Evolutionary conservation across 2,888 invertebrate genomes (phyloP).

Genomic region (Julus scandinavius): DNA sequence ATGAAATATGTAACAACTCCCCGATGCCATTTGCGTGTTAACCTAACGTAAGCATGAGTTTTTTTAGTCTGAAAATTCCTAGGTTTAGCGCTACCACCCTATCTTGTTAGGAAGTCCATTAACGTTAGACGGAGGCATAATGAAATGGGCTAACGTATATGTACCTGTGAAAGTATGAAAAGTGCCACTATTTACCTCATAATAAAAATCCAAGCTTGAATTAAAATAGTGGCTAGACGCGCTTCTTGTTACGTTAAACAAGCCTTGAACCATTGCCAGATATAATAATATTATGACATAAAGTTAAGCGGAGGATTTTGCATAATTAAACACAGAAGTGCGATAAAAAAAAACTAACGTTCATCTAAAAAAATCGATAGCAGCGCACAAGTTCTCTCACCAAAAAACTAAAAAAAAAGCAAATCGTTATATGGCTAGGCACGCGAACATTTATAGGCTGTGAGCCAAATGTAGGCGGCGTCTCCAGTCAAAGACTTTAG

Average conservation of each 20-base stretch:
- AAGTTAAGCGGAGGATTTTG: slow-evolving; percentile 17
- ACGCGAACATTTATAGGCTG: not conserved
- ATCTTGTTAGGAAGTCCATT: slow-evolving; percentile 11
- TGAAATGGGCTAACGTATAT: not conserved
- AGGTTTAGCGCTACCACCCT: not conserved
- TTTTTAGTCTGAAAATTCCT: no score
- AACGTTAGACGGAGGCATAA: not conserved
- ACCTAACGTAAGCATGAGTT: no score
- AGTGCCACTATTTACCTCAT: not conserved
- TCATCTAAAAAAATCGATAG: slow-evolving; percentile 1
- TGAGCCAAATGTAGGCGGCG: not conserved
- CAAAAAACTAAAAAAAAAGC: not conserved
- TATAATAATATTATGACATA: slow-evolving; percentile 2
- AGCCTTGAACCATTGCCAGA: slow-evolving; percentile 18
- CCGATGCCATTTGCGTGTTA: no score
- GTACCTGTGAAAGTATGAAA: not conserved
- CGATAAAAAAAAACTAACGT: not conserved
- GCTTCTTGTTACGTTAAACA: not conserved
- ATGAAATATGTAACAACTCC: no score
- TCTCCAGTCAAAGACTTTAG: not conserved
- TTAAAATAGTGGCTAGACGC: not conserved
- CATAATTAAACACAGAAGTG: slow-evolving; percentile 18
- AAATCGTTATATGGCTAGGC: not conserved
- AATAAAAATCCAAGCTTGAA: not conserved
- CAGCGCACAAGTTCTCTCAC: not conserved